Evolutionary conservation across 2,888 invertebrate species (phyloP), one percentile per base, ranked within the genome.

Genomic region (Arctia plantaginis): DNA sequence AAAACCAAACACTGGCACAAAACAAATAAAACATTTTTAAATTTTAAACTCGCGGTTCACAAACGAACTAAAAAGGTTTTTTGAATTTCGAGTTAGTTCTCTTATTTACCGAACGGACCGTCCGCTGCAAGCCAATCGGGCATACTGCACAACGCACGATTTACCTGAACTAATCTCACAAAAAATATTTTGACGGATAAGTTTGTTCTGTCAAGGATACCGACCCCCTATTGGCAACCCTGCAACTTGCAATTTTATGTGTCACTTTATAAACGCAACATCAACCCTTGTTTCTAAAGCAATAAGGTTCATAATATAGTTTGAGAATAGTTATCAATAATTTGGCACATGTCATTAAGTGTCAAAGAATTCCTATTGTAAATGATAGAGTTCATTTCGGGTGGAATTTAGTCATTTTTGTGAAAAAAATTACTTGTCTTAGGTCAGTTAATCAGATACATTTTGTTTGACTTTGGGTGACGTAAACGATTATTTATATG

Each of bases 381-480:
- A 82, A 30, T 71, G 64, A 23, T 77, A 74, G 81, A 55, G 66
- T 77, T 81, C 68, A 76, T 2, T 75, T 80, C 74, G 62, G 66
- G 23, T 64, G 84, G 88, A 90, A 92, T 93, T 90, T 89, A 91
- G 91, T 91, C 87, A 89, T 92, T 91, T 89, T 88, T 75, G 82
- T 87, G 88, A 91, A 91, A 92, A 91, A 90, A 90, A 35, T 92
- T 94, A 93, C 93, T 93, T 92, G 91, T 86, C 76, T 95, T 93
- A 93, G 84, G 82, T 89, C 94, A 93, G 83, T 89, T 94, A 94
- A 95, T 95, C 95, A 90, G 91, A 93, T 91, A 93, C 90, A 89
- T 90, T 93, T 92, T 94, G 92, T 94, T 94, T 93, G 90, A 86
- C 85, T 80, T 77, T 77, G 83, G 79, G 86, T 90, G 90, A 89